These are phyloP conservation scores for Teleiodes luculella DNA, from an alignment of 2,888 invertebrate species.

Conservation along the genomic window DNA sequence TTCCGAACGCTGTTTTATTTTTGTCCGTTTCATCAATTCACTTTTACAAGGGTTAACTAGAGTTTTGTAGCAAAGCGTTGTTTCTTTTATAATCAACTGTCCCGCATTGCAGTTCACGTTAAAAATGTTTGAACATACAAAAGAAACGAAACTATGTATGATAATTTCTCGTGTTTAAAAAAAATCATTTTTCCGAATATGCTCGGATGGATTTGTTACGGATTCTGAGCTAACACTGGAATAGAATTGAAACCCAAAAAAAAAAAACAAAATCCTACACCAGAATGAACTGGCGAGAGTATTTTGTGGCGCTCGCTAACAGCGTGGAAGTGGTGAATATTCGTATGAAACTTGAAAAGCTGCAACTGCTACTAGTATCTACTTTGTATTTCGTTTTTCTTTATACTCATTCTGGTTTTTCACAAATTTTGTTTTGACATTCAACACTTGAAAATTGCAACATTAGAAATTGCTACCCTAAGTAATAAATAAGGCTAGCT, in stretches of 20 bases:
- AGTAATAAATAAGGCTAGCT: no score
- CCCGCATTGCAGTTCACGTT: no score
- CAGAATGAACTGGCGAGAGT: conserved; percentile 48
- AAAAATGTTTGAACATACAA: no score
- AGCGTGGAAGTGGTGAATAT: conserved; percentile 26
- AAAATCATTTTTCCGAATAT: background rate
- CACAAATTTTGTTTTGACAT: conserved; percentile 1
- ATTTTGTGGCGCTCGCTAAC: conserved; percentile 37
- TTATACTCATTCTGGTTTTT: background rate
- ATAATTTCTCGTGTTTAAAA: background rate
- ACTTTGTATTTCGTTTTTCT: conserved; percentile 23
- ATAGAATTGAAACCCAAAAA: conserved; percentile 48
- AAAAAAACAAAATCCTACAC: conserved; percentile 57
- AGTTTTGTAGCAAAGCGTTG: conserved; percentile 19
- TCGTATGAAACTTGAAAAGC: conserved; percentile 23
- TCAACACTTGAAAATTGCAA: no score
- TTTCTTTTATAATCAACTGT: no score
- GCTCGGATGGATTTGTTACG: conserved; percentile 42
- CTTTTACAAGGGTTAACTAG: conserved; percentile 32
- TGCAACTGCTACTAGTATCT: no score
- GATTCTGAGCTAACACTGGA: conserved; percentile 46
- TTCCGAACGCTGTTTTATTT: conserved; percentile 38
- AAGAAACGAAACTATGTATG: no score
- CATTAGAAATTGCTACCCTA: no score
- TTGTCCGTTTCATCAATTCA: conserved; percentile 30